phyloP scores from a whole-genome alignment of 2,797 vertebrate genomes.

The Cercopithecus hamlyni region DNA sequence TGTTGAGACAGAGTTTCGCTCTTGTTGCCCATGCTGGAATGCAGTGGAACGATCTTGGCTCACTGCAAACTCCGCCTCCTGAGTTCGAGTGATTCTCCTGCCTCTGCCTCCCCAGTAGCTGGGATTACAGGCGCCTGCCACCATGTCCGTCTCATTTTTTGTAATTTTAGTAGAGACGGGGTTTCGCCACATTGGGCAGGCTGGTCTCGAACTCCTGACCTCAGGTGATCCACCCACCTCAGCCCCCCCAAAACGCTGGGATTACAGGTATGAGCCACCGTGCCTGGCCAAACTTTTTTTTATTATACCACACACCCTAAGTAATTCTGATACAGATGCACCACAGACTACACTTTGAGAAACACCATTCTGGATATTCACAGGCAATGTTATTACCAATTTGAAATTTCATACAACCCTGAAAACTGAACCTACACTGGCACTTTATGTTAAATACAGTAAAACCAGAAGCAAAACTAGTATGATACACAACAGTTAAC shows the following conservation, averaged over 20 bases:
- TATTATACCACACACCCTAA: not conserved
- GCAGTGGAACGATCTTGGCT: too few relatives aligned
- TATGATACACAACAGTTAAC: not conserved
- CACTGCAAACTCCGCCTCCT: too few relatives aligned
- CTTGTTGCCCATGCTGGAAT: too few relatives aligned
- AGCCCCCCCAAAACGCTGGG: too few relatives aligned
- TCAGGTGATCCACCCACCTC: not conserved
- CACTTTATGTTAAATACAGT: not conserved
- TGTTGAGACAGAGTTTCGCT: too few relatives aligned
- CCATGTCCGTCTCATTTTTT: too few relatives aligned
- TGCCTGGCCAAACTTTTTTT: not conserved
- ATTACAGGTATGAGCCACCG: not conserved
- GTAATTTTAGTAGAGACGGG: too few relatives aligned
- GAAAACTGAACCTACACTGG: not conserved
- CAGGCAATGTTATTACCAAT: not conserved
- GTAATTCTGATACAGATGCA: constrained; percentile 23
- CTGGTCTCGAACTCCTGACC: not conserved
- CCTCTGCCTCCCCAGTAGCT: too few relatives aligned
- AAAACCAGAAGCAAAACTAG: constrained; percentile 2
- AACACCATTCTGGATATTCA: not conserved
- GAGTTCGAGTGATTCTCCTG: too few relatives aligned
- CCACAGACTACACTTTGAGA: not conserved
- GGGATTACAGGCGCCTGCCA: too few relatives aligned
- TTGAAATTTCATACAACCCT: not conserved
- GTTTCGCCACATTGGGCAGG: not conserved